Evolutionary conservation across 1,140 invertebrate genomes (phyloP).

Genomic region (Neuroterus valhalla): DNA sequence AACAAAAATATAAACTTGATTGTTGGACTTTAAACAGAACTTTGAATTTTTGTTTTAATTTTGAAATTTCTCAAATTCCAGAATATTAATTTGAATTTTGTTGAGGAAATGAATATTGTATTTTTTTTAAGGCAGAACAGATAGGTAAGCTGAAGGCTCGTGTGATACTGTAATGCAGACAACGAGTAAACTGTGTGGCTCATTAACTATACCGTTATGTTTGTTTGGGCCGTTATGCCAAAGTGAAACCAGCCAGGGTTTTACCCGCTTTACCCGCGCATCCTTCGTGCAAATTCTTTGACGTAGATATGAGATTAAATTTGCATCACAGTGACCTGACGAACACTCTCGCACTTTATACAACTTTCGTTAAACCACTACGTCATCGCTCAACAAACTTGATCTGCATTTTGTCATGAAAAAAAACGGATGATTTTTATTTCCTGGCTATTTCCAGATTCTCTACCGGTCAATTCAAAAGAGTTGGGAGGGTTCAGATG

Average conservation of each 20-base stretch:
- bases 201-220: slow-evolving; percentile 72
- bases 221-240: slow-evolving; percentile 73
- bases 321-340: slow-evolving; percentile 25
- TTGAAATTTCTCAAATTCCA: no score
- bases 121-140: not conserved
- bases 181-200: slow-evolving; percentile 42
- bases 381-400: slow-evolving; percentile 16
- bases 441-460: no score
- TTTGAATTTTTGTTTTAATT: not conserved
- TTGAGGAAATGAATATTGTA: not conserved
- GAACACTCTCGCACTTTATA: slow-evolving; percentile 27
- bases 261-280: not conserved
- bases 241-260: slow-evolving; percentile 65
- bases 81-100: not conserved
- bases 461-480: no score
- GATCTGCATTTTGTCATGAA: not conserved
- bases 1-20: no score
- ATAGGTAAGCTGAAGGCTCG: slow-evolving; percentile 1
- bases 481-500: no score
- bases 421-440: no score
- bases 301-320: slow-evolving; percentile 17
- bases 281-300: slow-evolving; percentile 24
- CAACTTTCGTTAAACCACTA: slow-evolving; percentile 22
- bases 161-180: not conserved
- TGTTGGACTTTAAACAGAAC: no score